Evolutionary conservation across 1,140 invertebrate species (phyloP), one percentile per base, ranked within the genome.

Genomic region (Acromyrmex charruanus): DNA sequence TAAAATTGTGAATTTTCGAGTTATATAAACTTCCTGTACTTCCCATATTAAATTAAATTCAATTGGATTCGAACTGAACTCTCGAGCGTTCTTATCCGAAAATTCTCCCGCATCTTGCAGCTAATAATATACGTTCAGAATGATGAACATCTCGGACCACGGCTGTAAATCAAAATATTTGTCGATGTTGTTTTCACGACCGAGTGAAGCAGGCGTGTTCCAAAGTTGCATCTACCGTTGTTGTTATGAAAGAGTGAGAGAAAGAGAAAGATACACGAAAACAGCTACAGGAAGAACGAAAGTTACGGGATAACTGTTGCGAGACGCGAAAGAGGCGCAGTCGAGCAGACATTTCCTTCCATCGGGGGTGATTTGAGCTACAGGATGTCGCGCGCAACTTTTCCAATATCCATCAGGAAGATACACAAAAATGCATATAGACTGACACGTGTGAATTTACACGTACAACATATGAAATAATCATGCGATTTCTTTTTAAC

Each of bases 401-500:
- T 90, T 86, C 89, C 91, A 91, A 91, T 90, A 87, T 91, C 90
- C 85, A 89, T 85, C 89, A 86, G 72, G 69, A 66, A 75, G 75
- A 65, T 75, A 55, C 71, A 69, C 79, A 74, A 80, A 88, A 74
- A 86, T 80, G 55, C 63, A 68, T 49, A 55, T 31, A 59, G 49
- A 55, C 72, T 39, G 85, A 87, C 77, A 49, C 63, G 87, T 75
- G 79, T 21, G 72, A 87, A 72, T 89, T 84, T 87, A 87, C 69
- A 71, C 71, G 61, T 16, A 66, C 65, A 69, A 84, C 55, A 53
- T 68, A 65, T 39, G 69, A 77, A 53, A 72, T 77, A 63, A 81
- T 85, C 74, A 87, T 44, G 21, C 69, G n/a, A 71, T 77, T 44
- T 77, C 77, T 86, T 77, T 68, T 77, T 89, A 89, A 81, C 81